Evolutionary conservation across 2,797 vertebrate species (phyloP).

Genomic region (Melanogrammus aeglefinus): DNA sequence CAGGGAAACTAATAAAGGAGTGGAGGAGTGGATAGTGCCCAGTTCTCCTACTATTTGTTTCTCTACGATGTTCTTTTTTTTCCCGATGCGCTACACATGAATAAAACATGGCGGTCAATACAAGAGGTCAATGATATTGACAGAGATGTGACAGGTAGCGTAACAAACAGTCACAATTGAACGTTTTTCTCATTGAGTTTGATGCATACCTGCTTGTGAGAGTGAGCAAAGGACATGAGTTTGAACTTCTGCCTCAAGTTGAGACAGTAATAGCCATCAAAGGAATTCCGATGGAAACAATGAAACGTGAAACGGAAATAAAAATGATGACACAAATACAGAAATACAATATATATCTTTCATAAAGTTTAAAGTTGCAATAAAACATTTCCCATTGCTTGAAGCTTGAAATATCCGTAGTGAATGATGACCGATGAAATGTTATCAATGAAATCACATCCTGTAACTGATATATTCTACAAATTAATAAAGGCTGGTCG

Average conservation of each 20-base stretch:
- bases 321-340: no score
- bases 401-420: no score
- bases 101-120: background rate
- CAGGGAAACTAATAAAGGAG: constrained; percentile 32
- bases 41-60: background rate
- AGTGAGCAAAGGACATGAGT: background rate
- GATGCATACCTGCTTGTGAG: background rate
- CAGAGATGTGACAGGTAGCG: background rate
- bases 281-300: background rate
- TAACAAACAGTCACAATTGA: background rate
- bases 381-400: no score
- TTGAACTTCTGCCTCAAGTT: constrained; percentile 1
- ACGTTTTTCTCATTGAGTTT: background rate
- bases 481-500: no score
- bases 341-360: background rate
- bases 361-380: background rate
- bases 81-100: background rate
- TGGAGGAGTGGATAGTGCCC: background rate
- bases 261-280: background rate
- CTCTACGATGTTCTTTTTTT: background rate
- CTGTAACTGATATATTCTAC: no score
- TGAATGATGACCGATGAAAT: no score
- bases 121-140: background rate
- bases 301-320: background rate
- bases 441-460: no score